Evolutionary conservation across 2,797 vertebrate species (phyloP).

Genomic region (Melopsittacus undulatus): DNA sequence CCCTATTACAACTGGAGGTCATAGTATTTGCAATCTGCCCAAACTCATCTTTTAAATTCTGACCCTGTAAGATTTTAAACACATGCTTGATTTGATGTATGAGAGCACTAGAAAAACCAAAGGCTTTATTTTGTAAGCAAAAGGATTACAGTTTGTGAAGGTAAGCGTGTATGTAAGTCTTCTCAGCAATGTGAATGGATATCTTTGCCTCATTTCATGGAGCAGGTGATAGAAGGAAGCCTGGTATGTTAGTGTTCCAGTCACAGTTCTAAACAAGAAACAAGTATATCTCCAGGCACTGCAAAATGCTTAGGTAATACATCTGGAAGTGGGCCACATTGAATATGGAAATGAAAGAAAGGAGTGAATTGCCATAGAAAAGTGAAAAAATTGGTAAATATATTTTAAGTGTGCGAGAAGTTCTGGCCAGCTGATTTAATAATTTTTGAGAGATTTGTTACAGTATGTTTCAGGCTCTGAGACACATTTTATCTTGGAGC

Average conservation of each 20-base stretch:
- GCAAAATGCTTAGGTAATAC: neutral
- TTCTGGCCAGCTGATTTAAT: slow-evolving; percentile 56
- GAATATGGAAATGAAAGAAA: neutral
- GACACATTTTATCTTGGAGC: slow-evolving; percentile 65
- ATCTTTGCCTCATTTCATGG: neutral
- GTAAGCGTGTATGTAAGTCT: fast-evolving
- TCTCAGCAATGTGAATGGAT: neutral
- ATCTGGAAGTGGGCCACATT: neutral
- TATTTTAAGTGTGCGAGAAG: neutral
- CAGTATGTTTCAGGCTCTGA: slow-evolving; percentile 47
- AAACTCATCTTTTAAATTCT: neutral
- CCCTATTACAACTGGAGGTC: neutral
- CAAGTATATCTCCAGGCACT: neutral
- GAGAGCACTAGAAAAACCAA: neutral
- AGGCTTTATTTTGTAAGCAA: neutral
- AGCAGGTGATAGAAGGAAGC: neutral
- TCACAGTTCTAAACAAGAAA: neutral
- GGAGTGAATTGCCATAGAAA: neutral
- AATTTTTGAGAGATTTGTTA: slow-evolving; percentile 67
- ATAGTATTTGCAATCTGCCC: neutral
- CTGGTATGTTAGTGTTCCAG: neutral
- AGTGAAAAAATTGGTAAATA: neutral
- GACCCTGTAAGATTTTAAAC: neutral
- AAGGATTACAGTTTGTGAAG: neutral
- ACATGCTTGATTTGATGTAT: neutral